Base-by-base conservation (phyloP, 2,797 vertebrate genomes). In the Pyrocephalus nanus region DNA sequence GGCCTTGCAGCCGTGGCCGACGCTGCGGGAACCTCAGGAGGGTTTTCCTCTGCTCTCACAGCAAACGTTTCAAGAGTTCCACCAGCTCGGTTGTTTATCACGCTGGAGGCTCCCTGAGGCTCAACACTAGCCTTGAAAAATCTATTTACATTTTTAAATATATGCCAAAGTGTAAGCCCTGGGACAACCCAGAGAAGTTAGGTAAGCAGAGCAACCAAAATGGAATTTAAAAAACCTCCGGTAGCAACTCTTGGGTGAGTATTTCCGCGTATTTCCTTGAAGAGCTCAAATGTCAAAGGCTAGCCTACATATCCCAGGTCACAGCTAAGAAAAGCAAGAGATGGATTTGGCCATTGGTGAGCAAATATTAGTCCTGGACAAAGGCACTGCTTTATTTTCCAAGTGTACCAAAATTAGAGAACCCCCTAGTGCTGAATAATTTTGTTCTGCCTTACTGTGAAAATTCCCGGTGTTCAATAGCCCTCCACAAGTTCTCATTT, bases 401-500 rank as follows among this genome's bases (percentile, higher is more conserved):
- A 62, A 83, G 58, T 53, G 57, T 76, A 91, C 83, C 81, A 96
- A 96, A 97, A 97, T 96, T 93, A 96, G 91, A 96, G 94, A 95
- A 87, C 92, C 91, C 53, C 89, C 86, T 86, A 66, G 93, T 8
- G 89, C 86, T 92, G 94, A 91, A 97, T 96, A 96, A 97, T 96
- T 97, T 93, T 94, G 91, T 92, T 93, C 95, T 73, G 88, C 84
- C 96, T 93, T 61, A 62, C 96, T 96, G 96, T 91, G 96, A 97
- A 96, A 97, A 97, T 97, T 95, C 93, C 90, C 8, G 0, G 94
- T 94, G 92, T 67, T 97, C 96, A 96, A 95, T 93, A 96, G 93
- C 91, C 95, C 95, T 97, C 96, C 83, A 51, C 92, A 88, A 91
- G 90, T 88, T 94, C 86, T 95, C 95, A 95, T 97, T 97, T 96